phyloP scores from a whole-genome alignment of 2,888 invertebrate genomes.

The Hydropsyche betteni region DNA sequence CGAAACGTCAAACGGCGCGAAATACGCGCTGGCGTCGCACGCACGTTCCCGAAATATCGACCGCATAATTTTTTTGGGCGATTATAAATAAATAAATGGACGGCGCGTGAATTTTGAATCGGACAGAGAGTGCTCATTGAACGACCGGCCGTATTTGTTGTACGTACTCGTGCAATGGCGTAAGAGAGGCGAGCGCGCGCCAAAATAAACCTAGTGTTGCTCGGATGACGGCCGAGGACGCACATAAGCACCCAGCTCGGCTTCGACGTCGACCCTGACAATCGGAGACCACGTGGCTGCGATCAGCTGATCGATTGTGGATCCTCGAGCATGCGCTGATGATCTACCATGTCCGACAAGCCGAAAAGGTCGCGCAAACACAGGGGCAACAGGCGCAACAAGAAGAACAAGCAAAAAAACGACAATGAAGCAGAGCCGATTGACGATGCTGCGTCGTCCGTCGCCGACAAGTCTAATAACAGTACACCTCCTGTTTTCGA shows the following conservation, averaged over 20 bases:
- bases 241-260: slow-evolving; percentile 4
- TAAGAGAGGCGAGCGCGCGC: slow-evolving; percentile 28
- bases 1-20: slow-evolving; percentile 15
- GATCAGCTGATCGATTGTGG: neutral
- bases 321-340: neutral
- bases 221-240: slow-evolving; percentile 47
- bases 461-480: neutral
- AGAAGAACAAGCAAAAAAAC: slow-evolving; percentile 37
- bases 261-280: slow-evolving; percentile 14
- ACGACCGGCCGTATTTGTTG: neutral
- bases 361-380: slow-evolving; percentile 40
- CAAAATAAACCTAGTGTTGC: slow-evolving; percentile 48
- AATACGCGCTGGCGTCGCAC: neutral
- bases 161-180: slow-evolving; percentile 22
- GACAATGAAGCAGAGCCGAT: neutral
- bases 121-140: neutral
- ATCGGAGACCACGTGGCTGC: slow-evolving; percentile 7
- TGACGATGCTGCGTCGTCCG: neutral
- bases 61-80: neutral
- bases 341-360: slow-evolving; percentile 28
- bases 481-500: neutral
- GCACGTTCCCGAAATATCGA: slow-evolving; percentile 1
- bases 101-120: neutral
- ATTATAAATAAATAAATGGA: neutral
- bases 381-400: slow-evolving; percentile 45